These are phyloP conservation scores for Ptilonorhynchus violaceus DNA, from an alignment of 2,113 vertebrate genomes.

Conservation along the genomic window DNA sequence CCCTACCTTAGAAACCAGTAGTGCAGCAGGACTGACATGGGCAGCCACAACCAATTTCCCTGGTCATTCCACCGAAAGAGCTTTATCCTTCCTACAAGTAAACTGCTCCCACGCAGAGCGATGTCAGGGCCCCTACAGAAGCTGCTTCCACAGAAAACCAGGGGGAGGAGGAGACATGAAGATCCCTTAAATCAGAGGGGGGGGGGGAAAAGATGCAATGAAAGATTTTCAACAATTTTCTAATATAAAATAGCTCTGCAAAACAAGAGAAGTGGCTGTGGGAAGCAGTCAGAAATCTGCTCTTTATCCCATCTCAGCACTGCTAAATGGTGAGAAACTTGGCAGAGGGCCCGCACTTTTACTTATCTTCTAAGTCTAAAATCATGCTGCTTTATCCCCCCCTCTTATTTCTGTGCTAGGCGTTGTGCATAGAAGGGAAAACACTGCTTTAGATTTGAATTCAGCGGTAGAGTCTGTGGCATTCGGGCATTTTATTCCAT, in stretches of 20 bases:
- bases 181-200: neutral
- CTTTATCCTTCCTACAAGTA: neutral
- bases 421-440: slow-evolving; percentile 34
- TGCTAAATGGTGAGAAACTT: slow-evolving; percentile 60
- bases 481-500: neutral
- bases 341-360: slow-evolving; percentile 49
- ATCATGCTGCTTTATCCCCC: neutral
- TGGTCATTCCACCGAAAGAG: neutral
- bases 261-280: slow-evolving; percentile 32
- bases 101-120: neutral
- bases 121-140: neutral
- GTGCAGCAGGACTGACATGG: neutral
- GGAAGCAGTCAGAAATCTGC: slow-evolving; percentile 58
- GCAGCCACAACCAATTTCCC: neutral
- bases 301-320: slow-evolving; percentile 49
- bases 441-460: slow-evolving; percentile 50
- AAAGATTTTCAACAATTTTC: slow-evolving; percentile 25
- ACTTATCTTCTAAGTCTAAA: slow-evolving; percentile 47
- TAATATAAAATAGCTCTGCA: slow-evolving; percentile 27
- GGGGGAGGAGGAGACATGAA: neutral
- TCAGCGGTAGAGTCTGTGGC: neutral
- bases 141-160: neutral
- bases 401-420: slow-evolving; percentile 21
- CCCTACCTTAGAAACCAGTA: neutral
- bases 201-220: neutral